phyloP scores from a whole-genome alignment of 2,797 vertebrate genomes.

The Phoxinus dragarum region DNA sequence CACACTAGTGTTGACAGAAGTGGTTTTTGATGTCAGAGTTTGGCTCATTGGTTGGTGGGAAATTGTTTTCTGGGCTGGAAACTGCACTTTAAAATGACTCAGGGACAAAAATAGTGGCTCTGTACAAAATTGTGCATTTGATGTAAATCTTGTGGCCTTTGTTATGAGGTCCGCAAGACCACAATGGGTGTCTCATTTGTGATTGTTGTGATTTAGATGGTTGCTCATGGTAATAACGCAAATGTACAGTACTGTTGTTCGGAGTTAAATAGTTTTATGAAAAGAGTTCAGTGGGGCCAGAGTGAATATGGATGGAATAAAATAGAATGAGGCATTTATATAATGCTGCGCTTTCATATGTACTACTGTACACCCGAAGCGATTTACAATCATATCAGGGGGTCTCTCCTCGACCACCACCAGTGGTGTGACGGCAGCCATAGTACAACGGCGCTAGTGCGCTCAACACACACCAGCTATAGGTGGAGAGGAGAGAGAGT shows the following conservation, averaged over 20 bases:
- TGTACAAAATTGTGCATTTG: neutral
- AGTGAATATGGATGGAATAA: neutral
- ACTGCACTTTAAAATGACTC: conserved; percentile 7
- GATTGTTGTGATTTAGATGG: conserved; percentile 10
- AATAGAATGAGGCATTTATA: too few species aligned
- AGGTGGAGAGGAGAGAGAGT: too few species aligned
- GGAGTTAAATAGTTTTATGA: neutral
- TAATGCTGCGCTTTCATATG: too few species aligned
- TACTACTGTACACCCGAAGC: too few species aligned
- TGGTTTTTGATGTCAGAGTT: conserved; percentile 9
- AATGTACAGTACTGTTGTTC: neutral
- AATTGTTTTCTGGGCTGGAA: conserved; percentile 19
- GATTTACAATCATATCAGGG: too few species aligned
- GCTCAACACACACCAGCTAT: too few species aligned
- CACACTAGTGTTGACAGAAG: neutral
- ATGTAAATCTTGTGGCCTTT: neutral
- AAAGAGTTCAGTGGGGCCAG: neutral
- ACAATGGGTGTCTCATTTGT: neutral
- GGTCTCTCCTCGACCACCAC: too few species aligned
- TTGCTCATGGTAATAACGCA: neutral
- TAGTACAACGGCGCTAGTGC: too few species aligned
- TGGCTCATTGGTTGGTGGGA: neutral
- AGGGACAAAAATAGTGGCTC: neutral
- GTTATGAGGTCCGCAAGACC: conserved; percentile 1
- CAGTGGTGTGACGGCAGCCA: too few species aligned